Evolutionary conservation across 1,140 invertebrate genomes (phyloP), one percentile per base, ranked within the genome.

Genomic region (Drosophila micromelanica): DNA sequence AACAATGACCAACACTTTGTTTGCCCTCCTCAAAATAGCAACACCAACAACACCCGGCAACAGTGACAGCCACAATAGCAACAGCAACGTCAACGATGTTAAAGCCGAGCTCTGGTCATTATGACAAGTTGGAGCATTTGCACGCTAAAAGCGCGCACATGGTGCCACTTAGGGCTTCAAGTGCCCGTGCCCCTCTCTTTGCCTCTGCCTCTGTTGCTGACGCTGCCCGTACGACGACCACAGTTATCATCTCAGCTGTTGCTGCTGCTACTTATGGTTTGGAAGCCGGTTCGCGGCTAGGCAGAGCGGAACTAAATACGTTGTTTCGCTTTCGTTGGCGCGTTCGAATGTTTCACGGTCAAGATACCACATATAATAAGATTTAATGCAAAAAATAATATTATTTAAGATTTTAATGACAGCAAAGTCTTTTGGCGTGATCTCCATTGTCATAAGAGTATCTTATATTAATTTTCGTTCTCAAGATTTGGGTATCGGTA

Each of bases 381-480:
- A 77, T 70, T 76, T 84, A 84, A 89, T 89, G 84, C 84, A 89
- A 84, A 89, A 87, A 60, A 69, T 52, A 76, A 84, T 60, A 72
- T 49, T 62, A 49, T 70, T 65, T 51, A 49, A 71, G 64, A 54
- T 48, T 49, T 67, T 54, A 80, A 77, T 80, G 84, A 79, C 73
- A 71, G 62, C 67, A 37, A 55, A 64, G 62, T 68, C 42, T 51
- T 63, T 52, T 38, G 23, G 37, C 68, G 48, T 70, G 45, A 48
- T 54, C 48, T 49, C 23, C 37, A 42, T 46, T 30, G 40, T 55
- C 37, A 45, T 40, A 23, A 32, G 67, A 30, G 20, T 23, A 32
- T 55, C 9, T 48, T 40, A 63, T 73, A 73, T 70, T 77, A 77
- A 72, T 71, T 69, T 65, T 62, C 32, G 27, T 43, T 59, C 46